A percentile compares a stretch with the other conserved stretches of the same genome.
These are phyloP conservation scores for Procapra przewalskii DNA, from an alignment of 2,113 vertebrate genomes.

Conservation along the genomic window DNA sequence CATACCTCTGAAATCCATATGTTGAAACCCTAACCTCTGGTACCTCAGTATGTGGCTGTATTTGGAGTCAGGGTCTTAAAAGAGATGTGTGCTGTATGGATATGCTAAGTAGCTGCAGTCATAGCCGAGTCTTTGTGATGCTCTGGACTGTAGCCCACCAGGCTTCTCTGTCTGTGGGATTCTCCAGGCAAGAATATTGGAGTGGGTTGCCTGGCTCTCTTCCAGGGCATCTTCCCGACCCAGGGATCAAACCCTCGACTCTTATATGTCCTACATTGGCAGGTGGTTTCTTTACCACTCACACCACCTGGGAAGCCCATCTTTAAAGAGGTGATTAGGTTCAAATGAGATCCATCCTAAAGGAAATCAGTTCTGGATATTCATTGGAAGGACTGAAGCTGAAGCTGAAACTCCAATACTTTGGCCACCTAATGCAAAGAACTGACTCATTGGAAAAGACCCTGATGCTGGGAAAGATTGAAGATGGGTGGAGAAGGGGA, in stretches of 20 bases:
- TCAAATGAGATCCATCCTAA: not conserved
- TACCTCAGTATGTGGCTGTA: not conserved
- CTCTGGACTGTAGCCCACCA: not conserved
- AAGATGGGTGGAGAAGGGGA: not conserved
- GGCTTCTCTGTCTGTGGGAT: not conserved
- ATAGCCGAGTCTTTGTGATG: not conserved
- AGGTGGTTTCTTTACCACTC: not conserved
- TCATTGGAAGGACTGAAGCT: not conserved
- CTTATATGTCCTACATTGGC: not conserved
- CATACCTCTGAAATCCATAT: not conserved
- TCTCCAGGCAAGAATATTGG: not conserved
- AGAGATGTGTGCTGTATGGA: not conserved
- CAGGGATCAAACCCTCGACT: not conserved
- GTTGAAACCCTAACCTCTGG: not conserved
- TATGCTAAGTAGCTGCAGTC: not conserved
- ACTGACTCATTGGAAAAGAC: not conserved
- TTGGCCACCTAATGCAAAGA: not conserved
- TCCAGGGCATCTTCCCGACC: not conserved
- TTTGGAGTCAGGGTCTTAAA: constrained; percentile 2
- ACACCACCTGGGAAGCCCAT: not conserved
- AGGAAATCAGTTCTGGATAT: not conserved
- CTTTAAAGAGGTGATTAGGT: constrained; percentile 12
- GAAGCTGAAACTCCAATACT: not conserved
- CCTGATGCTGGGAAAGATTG: not conserved
- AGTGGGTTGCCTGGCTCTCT: not conserved